phyloP scores from a whole-genome alignment of 2,797 vertebrate species.

The Hylomyscus alleni region DNA sequence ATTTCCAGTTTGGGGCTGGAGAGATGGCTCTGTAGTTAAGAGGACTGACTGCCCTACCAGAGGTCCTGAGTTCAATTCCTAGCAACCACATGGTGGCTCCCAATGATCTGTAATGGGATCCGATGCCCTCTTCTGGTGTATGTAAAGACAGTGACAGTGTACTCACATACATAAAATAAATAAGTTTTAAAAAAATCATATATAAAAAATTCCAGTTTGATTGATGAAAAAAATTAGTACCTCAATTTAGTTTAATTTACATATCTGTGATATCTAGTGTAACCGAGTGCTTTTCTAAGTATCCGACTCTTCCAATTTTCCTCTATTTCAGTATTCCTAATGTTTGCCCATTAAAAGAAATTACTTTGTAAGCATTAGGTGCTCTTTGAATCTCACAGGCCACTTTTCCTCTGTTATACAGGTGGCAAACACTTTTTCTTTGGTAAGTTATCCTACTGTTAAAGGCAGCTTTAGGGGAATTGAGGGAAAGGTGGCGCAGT shows the following conservation, averaged over 20 bases:
- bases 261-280: neutral
- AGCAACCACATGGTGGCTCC: too few species aligned
- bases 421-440: neutral
- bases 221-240: slow-evolving; percentile 8
- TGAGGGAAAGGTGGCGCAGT: neutral
- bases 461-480: neutral
- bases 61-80: too few species aligned
- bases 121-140: neutral
- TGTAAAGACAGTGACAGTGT: neutral
- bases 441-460: neutral
- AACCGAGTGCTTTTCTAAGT: neutral
- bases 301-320: neutral
- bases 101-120: neutral
- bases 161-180: neutral
- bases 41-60: too few species aligned
- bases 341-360: neutral
- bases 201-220: neutral
- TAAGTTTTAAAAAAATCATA: neutral
- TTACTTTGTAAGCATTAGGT: neutral
- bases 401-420: neutral
- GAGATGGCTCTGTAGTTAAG: too few species aligned
- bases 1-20: neutral
- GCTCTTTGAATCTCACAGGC: neutral
- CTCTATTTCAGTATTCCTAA: slow-evolving; percentile 23
- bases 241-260: neutral